These are phyloP conservation scores for Pinna nobilis DNA, from an alignment of 1,140 invertebrate species.

Conservation along the genomic window DNA sequence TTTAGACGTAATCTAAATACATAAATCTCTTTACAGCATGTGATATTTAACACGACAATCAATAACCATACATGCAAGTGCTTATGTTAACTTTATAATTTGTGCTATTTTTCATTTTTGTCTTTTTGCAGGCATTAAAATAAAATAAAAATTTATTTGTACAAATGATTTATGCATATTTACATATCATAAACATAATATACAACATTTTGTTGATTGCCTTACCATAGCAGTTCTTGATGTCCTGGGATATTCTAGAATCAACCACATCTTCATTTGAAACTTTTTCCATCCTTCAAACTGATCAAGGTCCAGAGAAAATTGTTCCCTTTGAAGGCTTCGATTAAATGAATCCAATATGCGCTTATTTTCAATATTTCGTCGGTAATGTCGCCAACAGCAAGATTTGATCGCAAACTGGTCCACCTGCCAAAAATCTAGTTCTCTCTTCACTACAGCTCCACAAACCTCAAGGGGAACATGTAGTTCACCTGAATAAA, in stretches of 20 bases:
- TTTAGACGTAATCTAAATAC: too few relatives aligned
- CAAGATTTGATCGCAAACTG: constrained; percentile 71
- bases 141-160: too few relatives aligned
- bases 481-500: constrained; percentile 73
- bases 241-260: constrained; percentile 67
- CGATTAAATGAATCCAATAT: constrained; percentile 69
- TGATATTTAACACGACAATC: too few relatives aligned
- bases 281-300: constrained; percentile 61
- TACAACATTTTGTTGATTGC: too few relatives aligned
- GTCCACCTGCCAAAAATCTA: constrained; percentile 75
- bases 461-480: constrained; percentile 75
- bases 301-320: constrained; percentile 55
- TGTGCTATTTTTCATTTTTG: too few relatives aligned
- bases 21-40: too few relatives aligned
- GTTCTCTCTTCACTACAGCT: constrained; percentile 74
- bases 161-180: too few relatives aligned
- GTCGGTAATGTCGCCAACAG: constrained; percentile 70
- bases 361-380: constrained; percentile 70
- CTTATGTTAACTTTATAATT: too few relatives aligned
- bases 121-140: too few relatives aligned
- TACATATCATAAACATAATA: too few relatives aligned
- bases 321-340: constrained; percentile 59
- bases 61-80: too few relatives aligned
- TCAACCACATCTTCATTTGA: constrained; percentile 67
- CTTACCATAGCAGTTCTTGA: constrained; percentile 68